Conservation (phyloP, 1,140 invertebrate species). For the Macrocentrus cingulum region DNA sequence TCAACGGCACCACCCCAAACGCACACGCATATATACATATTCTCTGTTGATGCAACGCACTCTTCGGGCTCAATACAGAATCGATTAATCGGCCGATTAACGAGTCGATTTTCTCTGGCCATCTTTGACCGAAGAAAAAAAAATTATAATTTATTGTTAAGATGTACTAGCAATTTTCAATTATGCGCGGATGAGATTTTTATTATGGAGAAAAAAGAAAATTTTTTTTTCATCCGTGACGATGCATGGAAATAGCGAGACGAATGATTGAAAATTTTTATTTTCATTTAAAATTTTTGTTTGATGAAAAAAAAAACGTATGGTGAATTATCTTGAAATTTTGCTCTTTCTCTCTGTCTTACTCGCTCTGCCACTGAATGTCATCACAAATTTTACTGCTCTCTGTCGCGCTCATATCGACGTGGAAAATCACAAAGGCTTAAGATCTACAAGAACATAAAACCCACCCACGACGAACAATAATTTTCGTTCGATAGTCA, state of each 20-base stretch:
- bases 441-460: background rate
- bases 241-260: no score
- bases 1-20: background rate
- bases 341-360: background rate
- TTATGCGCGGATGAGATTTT: no score
- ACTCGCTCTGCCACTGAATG: background rate
- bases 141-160: no score
- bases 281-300: no score
- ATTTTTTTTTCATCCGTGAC: no score
- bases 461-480: background rate
- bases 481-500: background rate
- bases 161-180: no score
- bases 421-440: background rate
- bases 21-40: background rate
- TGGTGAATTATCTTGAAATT: no score
- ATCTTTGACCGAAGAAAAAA: no score
- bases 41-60: background rate
- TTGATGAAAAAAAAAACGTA: no score
- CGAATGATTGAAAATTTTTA: no score
- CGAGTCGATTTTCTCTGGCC: conserved; percentile 2
- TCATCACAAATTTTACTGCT: background rate
- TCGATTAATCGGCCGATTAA: conserved; percentile 6
- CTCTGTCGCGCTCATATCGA: background rate
- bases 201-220: no score
- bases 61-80: background rate